phyloP scores from a whole-genome alignment of 2,888 invertebrate species.

The Hesperia comma region DNA sequence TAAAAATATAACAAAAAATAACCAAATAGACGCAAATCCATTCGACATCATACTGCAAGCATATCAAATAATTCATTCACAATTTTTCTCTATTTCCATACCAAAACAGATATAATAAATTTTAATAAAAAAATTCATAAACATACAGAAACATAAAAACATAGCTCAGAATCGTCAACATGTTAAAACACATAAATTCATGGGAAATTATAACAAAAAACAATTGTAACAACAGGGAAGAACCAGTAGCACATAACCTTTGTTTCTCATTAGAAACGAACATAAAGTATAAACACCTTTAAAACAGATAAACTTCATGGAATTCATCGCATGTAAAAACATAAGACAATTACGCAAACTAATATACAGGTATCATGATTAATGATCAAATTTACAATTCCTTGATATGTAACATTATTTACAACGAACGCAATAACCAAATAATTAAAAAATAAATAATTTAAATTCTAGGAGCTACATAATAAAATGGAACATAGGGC shows the following conservation, averaged over 20 bases:
- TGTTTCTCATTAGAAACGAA: constrained; percentile 45
- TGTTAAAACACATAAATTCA: constrained; percentile 38
- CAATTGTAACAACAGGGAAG: constrained; percentile 45
- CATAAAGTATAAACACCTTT: constrained; percentile 22
- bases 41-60: background rate
- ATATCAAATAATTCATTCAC: background rate
- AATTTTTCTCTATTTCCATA: background rate
- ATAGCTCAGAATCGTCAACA: constrained; percentile 30
- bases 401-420: constrained; percentile 72
- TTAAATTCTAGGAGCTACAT: constrained; percentile 46
- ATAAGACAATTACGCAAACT: constrained; percentile 33
- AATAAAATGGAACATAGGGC: constrained; percentile 40
- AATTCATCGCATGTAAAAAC: constrained; percentile 32
- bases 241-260: constrained; percentile 48
- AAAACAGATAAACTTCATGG: constrained; percentile 20
- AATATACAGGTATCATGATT: constrained; percentile 41
- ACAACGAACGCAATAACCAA: constrained; percentile 54
- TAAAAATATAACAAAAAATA: background rate
- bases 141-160: constrained; percentile 31
- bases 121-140: constrained; percentile 32
- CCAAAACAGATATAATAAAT: constrained; percentile 10
- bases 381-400: constrained; percentile 55
- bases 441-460: constrained; percentile 58
- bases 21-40: background rate
- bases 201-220: constrained; percentile 42